These are phyloP conservation scores for Nomada flava DNA, from an alignment of 2,888 invertebrate genomes.

Conservation along the genomic window DNA sequence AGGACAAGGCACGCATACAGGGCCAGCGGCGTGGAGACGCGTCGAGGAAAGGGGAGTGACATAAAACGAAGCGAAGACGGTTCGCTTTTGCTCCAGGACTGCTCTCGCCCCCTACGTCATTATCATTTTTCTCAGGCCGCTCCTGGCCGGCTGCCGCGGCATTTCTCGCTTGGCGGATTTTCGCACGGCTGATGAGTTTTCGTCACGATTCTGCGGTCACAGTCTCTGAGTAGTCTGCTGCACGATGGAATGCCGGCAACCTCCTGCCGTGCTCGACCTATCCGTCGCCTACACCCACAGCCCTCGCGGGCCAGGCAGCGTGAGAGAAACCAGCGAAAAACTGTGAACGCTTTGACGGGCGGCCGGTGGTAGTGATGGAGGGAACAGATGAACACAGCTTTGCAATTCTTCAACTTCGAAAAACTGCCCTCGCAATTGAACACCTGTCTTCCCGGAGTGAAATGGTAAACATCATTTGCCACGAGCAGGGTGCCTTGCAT, in stretches of 20 bases:
- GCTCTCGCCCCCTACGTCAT: slow-evolving; percentile 52
- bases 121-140: slow-evolving; percentile 51
- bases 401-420: slow-evolving; percentile 10
- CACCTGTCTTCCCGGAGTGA: slow-evolving; percentile 8
- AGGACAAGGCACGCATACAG: slow-evolving; percentile 15
- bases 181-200: slow-evolving; percentile 81
- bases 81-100: slow-evolving; percentile 52
- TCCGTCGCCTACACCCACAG: slow-evolving; percentile 33
- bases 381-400: background rate
- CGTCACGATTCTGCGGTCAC: slow-evolving; percentile 75
- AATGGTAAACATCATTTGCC: slow-evolving; percentile 9
- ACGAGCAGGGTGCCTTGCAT: background rate
- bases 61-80: slow-evolving; percentile 64
- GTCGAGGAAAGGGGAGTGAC: slow-evolving; percentile 45
- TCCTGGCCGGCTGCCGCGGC: slow-evolving; percentile 37
- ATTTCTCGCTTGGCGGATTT: slow-evolving; percentile 73
- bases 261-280: slow-evolving; percentile 39
- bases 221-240: slow-evolving; percentile 68
- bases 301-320: slow-evolving; percentile 21
- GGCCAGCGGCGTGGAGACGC: slow-evolving; percentile 6
- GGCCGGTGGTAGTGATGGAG: slow-evolving; percentile 31
- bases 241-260: slow-evolving; percentile 46
- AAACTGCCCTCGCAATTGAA: background rate
- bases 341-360: slow-evolving; percentile 37
- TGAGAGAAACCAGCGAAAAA: slow-evolving; percentile 51